These are phyloP conservation scores for Phainopepla nitens DNA, from an alignment of 2,113 vertebrate species.

Conservation along the genomic window DNA sequence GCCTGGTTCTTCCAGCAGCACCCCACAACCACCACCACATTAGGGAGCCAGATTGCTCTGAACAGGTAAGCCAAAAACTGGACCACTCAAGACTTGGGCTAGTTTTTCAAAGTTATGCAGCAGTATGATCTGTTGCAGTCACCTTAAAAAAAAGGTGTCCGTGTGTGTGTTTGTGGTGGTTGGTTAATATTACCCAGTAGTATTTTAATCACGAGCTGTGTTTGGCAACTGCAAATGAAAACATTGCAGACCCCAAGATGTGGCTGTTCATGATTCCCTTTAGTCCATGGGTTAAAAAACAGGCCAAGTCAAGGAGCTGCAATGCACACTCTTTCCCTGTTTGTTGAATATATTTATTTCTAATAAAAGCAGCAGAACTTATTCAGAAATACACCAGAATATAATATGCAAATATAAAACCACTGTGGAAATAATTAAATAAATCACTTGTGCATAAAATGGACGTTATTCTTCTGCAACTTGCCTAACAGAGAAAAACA, in stretches of 20 bases:
- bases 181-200: not conserved
- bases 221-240: not conserved
- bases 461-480: not conserved
- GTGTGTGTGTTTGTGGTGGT: not conserved
- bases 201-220: not conserved
- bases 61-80: not conserved
- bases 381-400: not conserved
- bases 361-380: not conserved
- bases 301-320: not conserved
- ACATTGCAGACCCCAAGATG: not conserved
- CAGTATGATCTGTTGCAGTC: not conserved
- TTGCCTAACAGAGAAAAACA: not conserved
- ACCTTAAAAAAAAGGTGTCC: not conserved
- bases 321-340: not conserved
- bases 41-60: not conserved
- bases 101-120: not conserved
- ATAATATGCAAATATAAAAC: not conserved
- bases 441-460: not conserved
- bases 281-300: not conserved
- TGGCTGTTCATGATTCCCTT: not conserved
- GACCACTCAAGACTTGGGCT: not conserved
- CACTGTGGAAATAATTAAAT: not conserved
- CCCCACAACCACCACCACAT: fast-evolving
- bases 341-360: not conserved
- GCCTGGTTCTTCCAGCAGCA: not conserved